phyloP scores from a whole-genome alignment of 2,888 invertebrate species.

The Acleris laterana region DNA sequence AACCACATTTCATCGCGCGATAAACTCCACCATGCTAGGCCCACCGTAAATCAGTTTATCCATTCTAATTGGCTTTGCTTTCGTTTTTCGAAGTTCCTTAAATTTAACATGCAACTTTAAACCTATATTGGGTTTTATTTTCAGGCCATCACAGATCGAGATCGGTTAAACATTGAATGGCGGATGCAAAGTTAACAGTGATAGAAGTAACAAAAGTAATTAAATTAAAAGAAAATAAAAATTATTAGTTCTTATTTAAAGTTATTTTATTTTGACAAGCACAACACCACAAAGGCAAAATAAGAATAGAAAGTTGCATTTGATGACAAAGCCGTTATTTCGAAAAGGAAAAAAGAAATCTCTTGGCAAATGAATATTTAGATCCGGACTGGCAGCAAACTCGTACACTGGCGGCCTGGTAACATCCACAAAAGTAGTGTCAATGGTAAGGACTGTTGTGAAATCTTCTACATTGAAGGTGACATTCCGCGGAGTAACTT shows the following conservation, averaged over 20 bases:
- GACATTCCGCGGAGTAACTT: slow-evolving; percentile 50
- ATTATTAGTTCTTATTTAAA: slow-evolving; percentile 72
- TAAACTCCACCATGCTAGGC: no score
- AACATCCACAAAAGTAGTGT: slow-evolving; percentile 67
- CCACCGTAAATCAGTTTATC: no score
- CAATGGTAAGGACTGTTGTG: slow-evolving; percentile 63
- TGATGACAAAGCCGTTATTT: slow-evolving; percentile 47
- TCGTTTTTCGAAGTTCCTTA: neutral
- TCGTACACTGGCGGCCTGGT: slow-evolving; percentile 58
- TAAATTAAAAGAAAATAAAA: slow-evolving; percentile 83
- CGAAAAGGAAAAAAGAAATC: slow-evolving; percentile 90
- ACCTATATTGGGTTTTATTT: slow-evolving; percentile 67
- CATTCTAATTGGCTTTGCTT: slow-evolving; percentile 7
- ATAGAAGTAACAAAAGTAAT: slow-evolving; percentile 79
- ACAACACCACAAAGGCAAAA: slow-evolving; percentile 31
- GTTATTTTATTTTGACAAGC: slow-evolving; percentile 72
- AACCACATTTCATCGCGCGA: no score
- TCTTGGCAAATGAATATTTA: slow-evolving; percentile 87
- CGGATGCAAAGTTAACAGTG: slow-evolving; percentile 77
- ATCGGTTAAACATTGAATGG: slow-evolving; percentile 64
- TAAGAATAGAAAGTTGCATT: slow-evolving; percentile 29
- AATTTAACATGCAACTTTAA: slow-evolving; percentile 1
- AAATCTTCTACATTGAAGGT: slow-evolving; percentile 59
- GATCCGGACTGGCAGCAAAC: slow-evolving; percentile 85
- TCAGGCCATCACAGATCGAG: slow-evolving; percentile 71